Evolutionary conservation across 2,113 vertebrate genomes (phyloP).

Genomic region (Phylloscopus trochilus): DNA sequence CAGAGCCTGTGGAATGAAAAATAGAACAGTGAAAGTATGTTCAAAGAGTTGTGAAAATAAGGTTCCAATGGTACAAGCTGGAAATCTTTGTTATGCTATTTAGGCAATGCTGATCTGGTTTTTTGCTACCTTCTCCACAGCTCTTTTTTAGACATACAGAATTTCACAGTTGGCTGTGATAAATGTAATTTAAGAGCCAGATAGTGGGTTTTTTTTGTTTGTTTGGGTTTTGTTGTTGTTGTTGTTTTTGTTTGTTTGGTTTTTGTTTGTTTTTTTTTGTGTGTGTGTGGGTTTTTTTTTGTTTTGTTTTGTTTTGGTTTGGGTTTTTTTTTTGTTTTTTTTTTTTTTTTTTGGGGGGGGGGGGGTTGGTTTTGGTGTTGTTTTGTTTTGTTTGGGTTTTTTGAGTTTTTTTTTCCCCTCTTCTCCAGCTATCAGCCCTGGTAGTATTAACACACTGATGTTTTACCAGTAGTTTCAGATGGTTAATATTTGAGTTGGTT

Average conservation of each 20-base stretch:
- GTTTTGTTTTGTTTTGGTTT: no score
- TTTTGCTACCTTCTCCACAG: background rate
- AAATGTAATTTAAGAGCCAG: background rate
- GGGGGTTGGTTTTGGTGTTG: no score
- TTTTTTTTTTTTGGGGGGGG: no score
- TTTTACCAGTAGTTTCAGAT: background rate
- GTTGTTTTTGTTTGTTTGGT: no score
- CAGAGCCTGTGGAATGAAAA: background rate
- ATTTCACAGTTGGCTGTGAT: background rate
- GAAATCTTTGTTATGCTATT: background rate
- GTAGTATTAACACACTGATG: background rate
- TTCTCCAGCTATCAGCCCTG: background rate
- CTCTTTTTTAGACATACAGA: background rate
- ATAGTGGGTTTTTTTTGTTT: background rate
- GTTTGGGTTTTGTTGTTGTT: no score
- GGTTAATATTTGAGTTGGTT: background rate
- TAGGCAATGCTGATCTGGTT: background rate
- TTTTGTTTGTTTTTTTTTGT: no score
- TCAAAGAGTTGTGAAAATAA: conserved; percentile 3
- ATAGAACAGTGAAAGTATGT: background rate
- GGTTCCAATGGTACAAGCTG: background rate
- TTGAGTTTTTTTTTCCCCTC: background rate
- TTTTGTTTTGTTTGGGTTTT: no score
- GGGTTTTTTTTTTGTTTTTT: no score
- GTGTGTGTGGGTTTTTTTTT: no score